Percentiles rank a stretch among this genome's conserved stretches.
These are phyloP conservation scores for Siniperca obscura DNA, from an alignment of 2,797 vertebrate species.

Conservation along the genomic window DNA sequence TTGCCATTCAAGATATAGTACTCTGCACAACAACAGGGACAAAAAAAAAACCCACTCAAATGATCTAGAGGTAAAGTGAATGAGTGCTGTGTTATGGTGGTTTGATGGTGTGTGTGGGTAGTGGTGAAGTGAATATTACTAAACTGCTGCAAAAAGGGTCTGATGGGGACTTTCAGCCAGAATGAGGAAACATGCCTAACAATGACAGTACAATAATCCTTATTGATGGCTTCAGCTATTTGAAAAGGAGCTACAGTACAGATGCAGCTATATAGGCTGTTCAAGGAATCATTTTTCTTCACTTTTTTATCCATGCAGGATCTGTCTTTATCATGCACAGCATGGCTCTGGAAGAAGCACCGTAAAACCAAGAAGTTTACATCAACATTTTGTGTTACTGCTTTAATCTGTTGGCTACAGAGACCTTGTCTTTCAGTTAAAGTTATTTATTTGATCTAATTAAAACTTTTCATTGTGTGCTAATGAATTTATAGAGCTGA, in stretches of 20 bases:
- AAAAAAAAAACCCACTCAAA: not conserved
- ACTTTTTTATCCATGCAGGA: not conserved
- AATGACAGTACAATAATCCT: conserved; percentile 33
- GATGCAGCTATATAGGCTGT: not conserved
- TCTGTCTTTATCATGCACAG: not conserved
- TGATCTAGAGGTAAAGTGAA: conserved; percentile 16
- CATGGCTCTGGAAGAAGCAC: not conserved
- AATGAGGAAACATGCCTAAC: conserved; percentile 33
- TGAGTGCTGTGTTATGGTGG: conserved; percentile 37
- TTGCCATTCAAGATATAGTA: not conserved
- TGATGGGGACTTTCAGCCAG: conserved; percentile 43
- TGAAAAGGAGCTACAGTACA: conserved; percentile 20
- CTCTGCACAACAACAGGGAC: not conserved
- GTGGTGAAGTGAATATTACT: conserved; percentile 49
- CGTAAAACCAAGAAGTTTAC: not conserved
- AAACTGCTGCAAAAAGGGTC: conserved; percentile 33
- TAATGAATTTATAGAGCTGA: conserved; percentile 29
- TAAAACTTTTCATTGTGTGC: conserved; percentile 17
- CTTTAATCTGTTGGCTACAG: not conserved
- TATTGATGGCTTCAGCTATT: conserved; percentile 41
- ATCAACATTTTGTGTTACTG: not conserved
- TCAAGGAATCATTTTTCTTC: conserved; percentile 8
- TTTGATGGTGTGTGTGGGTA: conserved; percentile 40
- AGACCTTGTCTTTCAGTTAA: conserved; percentile 8
- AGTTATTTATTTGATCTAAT: conserved; percentile 31